These are phyloP conservation scores for Amphipoea oculea DNA, from an alignment of 2,888 invertebrate genomes.

Conservation along the genomic window DNA sequence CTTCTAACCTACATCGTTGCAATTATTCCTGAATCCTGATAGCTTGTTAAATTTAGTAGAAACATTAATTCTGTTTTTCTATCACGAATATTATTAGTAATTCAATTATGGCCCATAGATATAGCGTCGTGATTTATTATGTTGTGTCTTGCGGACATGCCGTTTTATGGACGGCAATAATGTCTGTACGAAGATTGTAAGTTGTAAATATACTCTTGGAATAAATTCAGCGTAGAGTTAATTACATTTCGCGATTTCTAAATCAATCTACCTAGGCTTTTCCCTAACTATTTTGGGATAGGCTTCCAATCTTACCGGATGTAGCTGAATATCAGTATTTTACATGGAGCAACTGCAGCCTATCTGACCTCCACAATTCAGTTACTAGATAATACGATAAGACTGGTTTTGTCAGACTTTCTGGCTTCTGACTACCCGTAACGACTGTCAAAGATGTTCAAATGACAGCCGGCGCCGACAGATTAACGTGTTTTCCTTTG, in stretches of 20 bases:
- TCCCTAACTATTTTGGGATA: too few relatives aligned
- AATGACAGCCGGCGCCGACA: too few relatives aligned
- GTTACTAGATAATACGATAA: too few relatives aligned
- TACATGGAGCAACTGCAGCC: too few relatives aligned
- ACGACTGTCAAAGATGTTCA: too few relatives aligned
- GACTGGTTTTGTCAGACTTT: too few relatives aligned
- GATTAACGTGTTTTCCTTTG: too few relatives aligned
- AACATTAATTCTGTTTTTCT: constrained; percentile 40
- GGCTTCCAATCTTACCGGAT: too few relatives aligned
- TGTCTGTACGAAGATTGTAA: neutral
- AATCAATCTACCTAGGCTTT: too few relatives aligned
- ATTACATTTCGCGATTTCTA: neutral
- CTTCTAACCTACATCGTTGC: neutral
- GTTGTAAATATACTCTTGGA: neutral
- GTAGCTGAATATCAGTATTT: too few relatives aligned
- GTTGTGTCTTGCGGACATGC: neutral
- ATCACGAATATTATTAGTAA: constrained; percentile 31
- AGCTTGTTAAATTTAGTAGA: constrained; percentile 31
- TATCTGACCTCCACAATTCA: too few relatives aligned
- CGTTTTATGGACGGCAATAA: constrained; percentile 21
- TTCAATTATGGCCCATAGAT: constrained; percentile 42
- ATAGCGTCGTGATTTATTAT: constrained; percentile 38
- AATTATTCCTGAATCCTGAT: neutral
- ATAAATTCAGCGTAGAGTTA: neutral
- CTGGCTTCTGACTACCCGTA: too few relatives aligned